Evolutionary conservation across 2,797 vertebrate species (phyloP), one percentile per base, ranked within the genome.

Genomic region (Sphenodon punctatus): DNA sequence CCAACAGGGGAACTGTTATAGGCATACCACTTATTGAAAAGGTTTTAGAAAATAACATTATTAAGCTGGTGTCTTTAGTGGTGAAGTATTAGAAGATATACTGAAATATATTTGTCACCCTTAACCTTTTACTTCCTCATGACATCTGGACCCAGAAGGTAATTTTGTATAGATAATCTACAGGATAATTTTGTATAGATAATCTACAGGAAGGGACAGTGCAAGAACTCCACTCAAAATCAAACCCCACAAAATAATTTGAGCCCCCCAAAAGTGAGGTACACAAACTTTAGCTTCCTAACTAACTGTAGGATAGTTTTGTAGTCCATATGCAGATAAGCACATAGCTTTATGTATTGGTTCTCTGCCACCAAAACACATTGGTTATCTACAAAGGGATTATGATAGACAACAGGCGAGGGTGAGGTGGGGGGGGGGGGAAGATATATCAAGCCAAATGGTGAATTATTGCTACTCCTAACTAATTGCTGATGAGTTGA

Each of bases 391-490:
- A 38, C 8, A 34, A 38, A 0, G 32, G 10, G 12, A n/a, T 63
- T 84, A 67, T 81, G 66, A 67, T 86, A 53, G 90, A 72, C 76
- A 89, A 86, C 58, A 88, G 86, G 82, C 90, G 82, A 94, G n/a
- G n/a, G n/a, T n/a, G n/a, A n/a, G n/a, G n/a, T n/a, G n/a, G n/a
- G n/a, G n/a, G n/a, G n/a, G n/a, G n/a, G 76, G 84, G 92, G 90
- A 75, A 84, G 70, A 84, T 69, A 25, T n/a, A 78, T 32, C 27
- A 13, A 13, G 27, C 6, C 66, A 41, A 90, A 88, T 27, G 11
- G 3, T 49, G 68, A 48, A 68, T 69, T 89, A 85, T 30, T 83
- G 56, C 75, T 78, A 88, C 75, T 70, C 68, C 75, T 76, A 82
- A 46, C 70, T 89, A 90, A 93, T 75, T 90, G 63, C 51, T 91